These are phyloP conservation scores for Syngnathus scovelli DNA, from an alignment of 2,113 vertebrate species.

Conservation along the genomic window DNA sequence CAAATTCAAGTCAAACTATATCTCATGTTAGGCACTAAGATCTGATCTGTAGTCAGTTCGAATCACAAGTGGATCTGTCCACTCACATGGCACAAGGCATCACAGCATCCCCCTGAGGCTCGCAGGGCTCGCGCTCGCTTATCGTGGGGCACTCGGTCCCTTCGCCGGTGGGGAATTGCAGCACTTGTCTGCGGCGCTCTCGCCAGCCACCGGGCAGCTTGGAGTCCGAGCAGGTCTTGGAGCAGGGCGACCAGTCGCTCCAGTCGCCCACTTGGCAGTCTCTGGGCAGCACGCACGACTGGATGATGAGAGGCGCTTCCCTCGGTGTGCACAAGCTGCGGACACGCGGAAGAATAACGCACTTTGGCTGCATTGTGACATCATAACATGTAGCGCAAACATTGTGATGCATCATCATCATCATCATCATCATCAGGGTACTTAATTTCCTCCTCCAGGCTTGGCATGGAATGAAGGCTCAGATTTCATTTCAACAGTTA, in stretches of 20 bases:
- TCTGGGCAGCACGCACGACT: slow-evolving; percentile 86
- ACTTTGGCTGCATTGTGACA: background rate
- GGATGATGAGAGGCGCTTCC: slow-evolving; percentile 83
- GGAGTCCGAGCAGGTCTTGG: slow-evolving; percentile 77
- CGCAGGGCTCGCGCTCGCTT: slow-evolving; percentile 79
- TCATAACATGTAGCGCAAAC: too few species aligned
- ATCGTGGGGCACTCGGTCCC: slow-evolving; percentile 76
- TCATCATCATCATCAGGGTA: too few species aligned
- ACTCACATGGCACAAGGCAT: slow-evolving; percentile 86
- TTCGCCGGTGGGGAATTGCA: slow-evolving; percentile 78
- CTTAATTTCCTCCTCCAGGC: too few species aligned
- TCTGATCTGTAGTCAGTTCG: background rate
- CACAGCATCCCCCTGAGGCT: slow-evolving; percentile 71
- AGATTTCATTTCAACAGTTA: too few species aligned
- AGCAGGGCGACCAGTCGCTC: slow-evolving; percentile 83
- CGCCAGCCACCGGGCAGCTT: slow-evolving; percentile 72
- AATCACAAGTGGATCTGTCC: background rate
- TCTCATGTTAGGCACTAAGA: background rate
- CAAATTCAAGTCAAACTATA: too few species aligned
- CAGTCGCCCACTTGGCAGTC: slow-evolving; percentile 87
- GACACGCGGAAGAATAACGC: slow-evolving; percentile 6
- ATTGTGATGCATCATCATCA: too few species aligned
- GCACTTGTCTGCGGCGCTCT: slow-evolving; percentile 73
- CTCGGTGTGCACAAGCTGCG: slow-evolving; percentile 83
- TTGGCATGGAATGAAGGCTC: too few species aligned